Evolutionary conservation across 2,113 vertebrate genomes (phyloP).

Genomic region (Daubentonia madagascariensis): DNA sequence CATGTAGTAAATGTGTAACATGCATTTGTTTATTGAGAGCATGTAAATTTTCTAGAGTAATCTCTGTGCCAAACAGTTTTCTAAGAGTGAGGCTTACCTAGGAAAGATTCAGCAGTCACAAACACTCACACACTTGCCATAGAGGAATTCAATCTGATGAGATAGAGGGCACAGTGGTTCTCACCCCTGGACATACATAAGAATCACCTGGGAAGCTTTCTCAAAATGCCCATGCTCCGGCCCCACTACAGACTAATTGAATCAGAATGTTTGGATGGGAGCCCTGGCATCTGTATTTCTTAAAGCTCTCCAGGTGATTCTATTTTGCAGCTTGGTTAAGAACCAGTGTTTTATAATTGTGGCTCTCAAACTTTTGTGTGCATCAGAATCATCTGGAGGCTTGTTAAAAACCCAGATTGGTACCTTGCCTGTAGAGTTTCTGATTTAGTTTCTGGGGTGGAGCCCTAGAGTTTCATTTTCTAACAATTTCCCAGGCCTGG

Average conservation of each 20-base stretch:
- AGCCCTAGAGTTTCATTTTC: background rate
- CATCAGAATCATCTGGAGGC: background rate
- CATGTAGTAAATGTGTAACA: background rate
- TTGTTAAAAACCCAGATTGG: background rate
- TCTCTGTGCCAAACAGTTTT: background rate
- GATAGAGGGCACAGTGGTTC: background rate
- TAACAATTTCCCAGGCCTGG: background rate
- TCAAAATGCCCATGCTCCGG: background rate
- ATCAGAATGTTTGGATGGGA: conserved; percentile 27
- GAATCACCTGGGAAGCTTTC: conserved; percentile 3
- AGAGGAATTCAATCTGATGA: background rate
- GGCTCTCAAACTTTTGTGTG: background rate
- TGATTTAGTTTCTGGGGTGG: background rate
- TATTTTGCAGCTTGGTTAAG: conserved; percentile 18
- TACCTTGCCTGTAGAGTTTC: background rate
- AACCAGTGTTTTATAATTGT: background rate
- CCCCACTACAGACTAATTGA: background rate
- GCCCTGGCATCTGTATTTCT: background rate
- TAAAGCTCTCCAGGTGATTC: conserved; percentile 2
- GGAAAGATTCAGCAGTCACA: background rate
- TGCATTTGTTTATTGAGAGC: background rate
- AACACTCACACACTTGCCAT: background rate
- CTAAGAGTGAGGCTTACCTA: background rate
- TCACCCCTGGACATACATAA: background rate
- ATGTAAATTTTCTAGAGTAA: background rate